These are phyloP conservation scores for Cataglyphis cursor DNA, from an alignment of 2,888 invertebrate species.

Conservation along the genomic window DNA sequence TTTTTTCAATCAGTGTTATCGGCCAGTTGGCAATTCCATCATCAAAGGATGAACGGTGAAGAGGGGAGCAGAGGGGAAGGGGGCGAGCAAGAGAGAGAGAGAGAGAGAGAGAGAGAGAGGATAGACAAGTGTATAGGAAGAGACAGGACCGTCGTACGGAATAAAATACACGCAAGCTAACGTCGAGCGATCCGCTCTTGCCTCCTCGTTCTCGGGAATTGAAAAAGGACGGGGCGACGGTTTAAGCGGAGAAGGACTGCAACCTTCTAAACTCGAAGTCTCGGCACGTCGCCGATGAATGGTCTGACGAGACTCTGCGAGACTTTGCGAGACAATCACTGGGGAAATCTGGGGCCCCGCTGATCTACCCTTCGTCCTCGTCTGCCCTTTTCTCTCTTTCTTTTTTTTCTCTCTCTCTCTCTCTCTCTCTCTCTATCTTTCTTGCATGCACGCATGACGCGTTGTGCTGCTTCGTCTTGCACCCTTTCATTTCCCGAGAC, in stretches of 20 bases:
- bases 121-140: not conserved
- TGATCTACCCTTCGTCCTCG: constrained; percentile 74
- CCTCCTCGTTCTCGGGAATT: constrained; percentile 58
- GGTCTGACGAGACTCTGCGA: constrained; percentile 85
- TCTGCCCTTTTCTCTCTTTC: constrained; percentile 25
- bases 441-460: not conserved
- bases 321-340: constrained; percentile 86
- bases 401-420: not conserved
- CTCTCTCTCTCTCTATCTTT: not conserved
- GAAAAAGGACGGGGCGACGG: constrained; percentile 56
- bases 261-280: constrained; percentile 79
- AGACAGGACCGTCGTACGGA: constrained; percentile 3
- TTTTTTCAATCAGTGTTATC: constrained; percentile 82
- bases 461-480: constrained; percentile 46
- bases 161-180: constrained; percentile 66
- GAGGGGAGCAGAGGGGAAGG: not conserved
- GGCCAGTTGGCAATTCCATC: constrained; percentile 78
- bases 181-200: constrained; percentile 52
- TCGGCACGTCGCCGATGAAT: constrained; percentile 86
- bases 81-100: constrained; percentile 24
- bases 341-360: constrained; percentile 85
- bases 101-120: constrained; percentile 45
- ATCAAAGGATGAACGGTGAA: constrained; percentile 62
- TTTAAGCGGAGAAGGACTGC: constrained; percentile 58
- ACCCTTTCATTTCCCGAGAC: constrained; percentile 55